Evolutionary conservation across 2,797 vertebrate genomes (phyloP), one percentile per base, ranked within the genome.

Genomic region (Catostomus latipinnis): DNA sequence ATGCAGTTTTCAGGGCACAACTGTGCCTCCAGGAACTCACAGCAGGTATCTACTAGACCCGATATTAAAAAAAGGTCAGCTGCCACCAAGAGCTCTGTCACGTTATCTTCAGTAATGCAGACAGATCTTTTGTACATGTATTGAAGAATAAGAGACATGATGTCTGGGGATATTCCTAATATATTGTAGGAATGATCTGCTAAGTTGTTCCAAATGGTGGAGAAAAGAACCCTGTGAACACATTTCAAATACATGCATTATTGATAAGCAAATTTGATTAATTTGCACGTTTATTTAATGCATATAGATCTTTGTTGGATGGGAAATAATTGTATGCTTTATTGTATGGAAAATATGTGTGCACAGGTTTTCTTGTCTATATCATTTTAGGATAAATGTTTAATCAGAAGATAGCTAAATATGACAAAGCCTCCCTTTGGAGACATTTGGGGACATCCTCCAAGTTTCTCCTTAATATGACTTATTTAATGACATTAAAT

Each of bases 1-100:
- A 97, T 90, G 65, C 96, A 96, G 50, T 95, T 97, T 43, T 95
- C 82, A 2, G 88, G 46, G 80, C 89, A 88, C 1, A 96, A 87
- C 46, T 90, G 90, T 1, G 90, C 86, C 78, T 84, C 85, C 16
- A 96, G 84, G 89, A 95, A 96, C 57, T 91, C 71, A 0, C 90
- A 92, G 88, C 95, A 96, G 2, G 85, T 82, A 12, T 87, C 45
- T 43, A 95, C 50, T 0, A 96, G 76, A 0, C 85, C 93, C 81
- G 88, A 88, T 74, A 95, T 78, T 1, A 88, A 91, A 69, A 96
- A 88, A 48, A 93, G 90, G 80, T 96, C 93, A 0, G 95, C 95
- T 0, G 93, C 94, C 0, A 83, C 71, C 4, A 95, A 75, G 45
- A 96, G 88, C 6, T 86, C 84, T 56, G 91, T 83, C 1, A 91